A percentile compares a stretch with the other conserved stretches of the same genome.
Evolutionary conservation across 2,888 invertebrate species (phyloP).

Genomic region (Drosophila affinis): DNA sequence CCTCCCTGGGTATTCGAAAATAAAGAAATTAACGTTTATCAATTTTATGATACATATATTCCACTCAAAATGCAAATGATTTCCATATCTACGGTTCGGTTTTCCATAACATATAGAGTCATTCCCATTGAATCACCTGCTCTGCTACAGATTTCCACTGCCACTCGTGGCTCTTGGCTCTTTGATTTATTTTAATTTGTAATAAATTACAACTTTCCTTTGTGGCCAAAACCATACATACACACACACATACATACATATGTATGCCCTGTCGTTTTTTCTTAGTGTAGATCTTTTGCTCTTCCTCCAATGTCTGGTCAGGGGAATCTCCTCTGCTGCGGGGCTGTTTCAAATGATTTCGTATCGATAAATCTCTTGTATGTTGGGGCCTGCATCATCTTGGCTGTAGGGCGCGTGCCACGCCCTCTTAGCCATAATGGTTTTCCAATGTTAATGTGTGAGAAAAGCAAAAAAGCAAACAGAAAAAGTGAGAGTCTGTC

Average conservation of each 20-base stretch:
- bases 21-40: slow-evolving; percentile 72
- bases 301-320: background rate
- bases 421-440: slow-evolving; percentile 59
- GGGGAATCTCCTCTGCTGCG: background rate
- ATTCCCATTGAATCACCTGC: slow-evolving; percentile 49
- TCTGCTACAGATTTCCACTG: slow-evolving; percentile 31
- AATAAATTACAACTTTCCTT: slow-evolving; percentile 74
- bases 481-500: slow-evolving; percentile 65
- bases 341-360: slow-evolving; percentile 21
- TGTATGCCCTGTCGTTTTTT: too few species aligned
- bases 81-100: slow-evolving; percentile 26
- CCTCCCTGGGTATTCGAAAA: slow-evolving; percentile 56
- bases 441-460: slow-evolving; percentile 72
- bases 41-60: slow-evolving; percentile 55
- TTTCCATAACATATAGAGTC: slow-evolving; percentile 55
- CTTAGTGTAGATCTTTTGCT: too few species aligned
- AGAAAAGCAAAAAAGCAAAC: slow-evolving; percentile 27
- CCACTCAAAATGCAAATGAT: slow-evolving; percentile 69
- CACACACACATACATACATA: too few species aligned
- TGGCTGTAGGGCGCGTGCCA: slow-evolving; percentile 29
- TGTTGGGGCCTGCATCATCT: slow-evolving; percentile 8
- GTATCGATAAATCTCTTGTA: background rate
- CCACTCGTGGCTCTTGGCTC: slow-evolving; percentile 28
- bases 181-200: slow-evolving; percentile 80
- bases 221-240: slow-evolving; percentile 69